phyloP scores from a whole-genome alignment of 2,797 vertebrate genomes.

The Loriculus beryllinus region DNA sequence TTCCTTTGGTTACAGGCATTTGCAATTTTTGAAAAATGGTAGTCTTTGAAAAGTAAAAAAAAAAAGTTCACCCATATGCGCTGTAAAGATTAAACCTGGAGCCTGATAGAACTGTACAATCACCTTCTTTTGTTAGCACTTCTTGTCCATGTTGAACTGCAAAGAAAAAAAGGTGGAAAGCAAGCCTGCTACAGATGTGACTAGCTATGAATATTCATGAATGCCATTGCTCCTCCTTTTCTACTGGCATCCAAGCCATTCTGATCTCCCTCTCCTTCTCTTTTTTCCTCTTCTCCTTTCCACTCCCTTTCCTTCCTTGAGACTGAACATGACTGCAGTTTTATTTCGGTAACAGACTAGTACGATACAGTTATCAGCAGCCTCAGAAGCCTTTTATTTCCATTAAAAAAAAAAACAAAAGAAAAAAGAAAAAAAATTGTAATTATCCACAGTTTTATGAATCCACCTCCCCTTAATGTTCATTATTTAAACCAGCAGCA shows the following conservation, averaged over 20 bases:
- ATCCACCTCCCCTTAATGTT: constrained; percentile 95
- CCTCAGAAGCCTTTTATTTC: constrained; percentile 75
- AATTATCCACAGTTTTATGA: constrained; percentile 96
- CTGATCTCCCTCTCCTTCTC: constrained; percentile 63
- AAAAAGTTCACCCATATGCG: constrained; percentile 50
- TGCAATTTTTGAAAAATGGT: not conserved
- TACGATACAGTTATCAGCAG: constrained; percentile 76
- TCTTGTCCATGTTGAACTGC: constrained; percentile 65
- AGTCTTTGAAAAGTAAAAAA: not conserved
- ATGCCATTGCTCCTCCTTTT: constrained; percentile 80
- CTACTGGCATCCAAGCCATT: constrained; percentile 79
- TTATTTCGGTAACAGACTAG: constrained; percentile 84
- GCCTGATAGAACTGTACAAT: constrained; percentile 40
- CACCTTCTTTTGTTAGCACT: constrained; percentile 73
- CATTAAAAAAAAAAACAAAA: constrained; percentile 72
- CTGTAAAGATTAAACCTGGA: constrained; percentile 42
- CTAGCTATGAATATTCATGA: constrained; percentile 94
- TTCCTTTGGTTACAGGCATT: constrained; percentile 37
- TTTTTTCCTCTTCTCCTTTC: constrained; percentile 62
- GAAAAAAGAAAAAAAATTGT: constrained; percentile 81
- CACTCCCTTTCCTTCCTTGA: constrained; percentile 74
- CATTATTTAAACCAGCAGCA: constrained; percentile 99
- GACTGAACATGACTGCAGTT: constrained; percentile 81
- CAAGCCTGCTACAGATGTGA: constrained; percentile 89
- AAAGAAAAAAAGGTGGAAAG: constrained; percentile 80